Conservation (phyloP, 2,888 invertebrate species). For the Creontiades dilutus region DNA sequence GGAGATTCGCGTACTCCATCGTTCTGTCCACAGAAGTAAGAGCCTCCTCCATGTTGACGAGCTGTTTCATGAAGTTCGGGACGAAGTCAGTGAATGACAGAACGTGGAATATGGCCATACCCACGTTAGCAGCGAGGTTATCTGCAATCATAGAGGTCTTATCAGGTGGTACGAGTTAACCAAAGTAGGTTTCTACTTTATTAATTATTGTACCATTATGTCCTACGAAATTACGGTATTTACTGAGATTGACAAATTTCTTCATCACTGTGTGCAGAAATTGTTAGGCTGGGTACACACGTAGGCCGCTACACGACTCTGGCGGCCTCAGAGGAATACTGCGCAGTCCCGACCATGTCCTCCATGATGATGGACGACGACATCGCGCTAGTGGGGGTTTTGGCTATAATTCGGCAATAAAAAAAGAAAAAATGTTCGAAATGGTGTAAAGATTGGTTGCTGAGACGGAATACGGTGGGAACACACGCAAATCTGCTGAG, state of each 20-base stretch:
- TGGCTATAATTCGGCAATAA: too few species aligned
- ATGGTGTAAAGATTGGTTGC: too few species aligned
- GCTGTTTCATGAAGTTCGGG: conserved; percentile 95
- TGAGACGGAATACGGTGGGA: too few species aligned
- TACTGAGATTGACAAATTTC: not conserved
- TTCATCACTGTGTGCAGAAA: not conserved
- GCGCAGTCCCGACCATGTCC: too few species aligned
- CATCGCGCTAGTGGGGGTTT: too few species aligned
- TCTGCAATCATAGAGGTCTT: conserved; percentile 1
- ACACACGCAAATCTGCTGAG: too few species aligned
- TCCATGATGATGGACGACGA: too few species aligned
- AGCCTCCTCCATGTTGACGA: conserved; percentile 91
- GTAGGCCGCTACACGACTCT: too few species aligned
- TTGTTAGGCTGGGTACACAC: conserved; percentile 47
- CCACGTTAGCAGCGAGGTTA: conserved; percentile 79
- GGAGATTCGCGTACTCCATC: conserved; percentile 87
- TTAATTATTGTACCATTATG: not conserved
- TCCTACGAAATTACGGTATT: not conserved
- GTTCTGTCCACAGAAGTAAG: conserved; percentile 95
- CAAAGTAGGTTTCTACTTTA: too few species aligned
- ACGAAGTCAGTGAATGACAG: conserved; percentile 88
- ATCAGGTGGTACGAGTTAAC: not conserved
- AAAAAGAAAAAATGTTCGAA: too few species aligned
- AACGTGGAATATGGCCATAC: conserved; percentile 88
- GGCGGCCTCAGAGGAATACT: too few species aligned